These are phyloP conservation scores for Haemorhous mexicanus DNA, from an alignment of 2,113 vertebrate genomes.

Conservation along the genomic window DNA sequence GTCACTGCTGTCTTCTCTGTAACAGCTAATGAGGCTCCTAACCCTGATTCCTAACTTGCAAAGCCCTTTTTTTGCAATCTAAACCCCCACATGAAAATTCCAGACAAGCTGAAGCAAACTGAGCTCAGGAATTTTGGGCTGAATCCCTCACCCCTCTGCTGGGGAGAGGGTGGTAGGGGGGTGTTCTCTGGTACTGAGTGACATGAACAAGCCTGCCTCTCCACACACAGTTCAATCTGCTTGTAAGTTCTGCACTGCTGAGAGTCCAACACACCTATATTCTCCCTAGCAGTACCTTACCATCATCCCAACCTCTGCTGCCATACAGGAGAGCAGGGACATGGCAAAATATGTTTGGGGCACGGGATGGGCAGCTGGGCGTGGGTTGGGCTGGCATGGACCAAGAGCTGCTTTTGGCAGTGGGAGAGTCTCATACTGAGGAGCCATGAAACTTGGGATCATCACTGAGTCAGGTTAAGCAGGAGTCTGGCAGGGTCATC, in stretches of 20 bases:
- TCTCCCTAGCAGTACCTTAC: not conserved
- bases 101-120: not conserved
- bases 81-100: not conserved
- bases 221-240: not conserved
- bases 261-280: too few species aligned
- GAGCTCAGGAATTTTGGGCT: not conserved
- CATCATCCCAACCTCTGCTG: not conserved
- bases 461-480: rapidly evolving
- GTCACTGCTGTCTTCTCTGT: not conserved
- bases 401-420: not conserved
- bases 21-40: not conserved
- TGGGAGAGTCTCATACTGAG: not conserved
- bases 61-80: not conserved
- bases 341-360: not conserved
- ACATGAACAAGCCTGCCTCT: not conserved
- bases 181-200: not conserved
- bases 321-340: not conserved
- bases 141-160: not conserved
- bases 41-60: not conserved
- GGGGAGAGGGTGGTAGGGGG: too few species aligned
- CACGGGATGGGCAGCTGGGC: not conserved
- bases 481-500: not conserved
- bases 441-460: not conserved
- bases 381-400: not conserved
- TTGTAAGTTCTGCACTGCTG: not conserved